A percentile compares a stretch with the other conserved stretches of the same genome.
phyloP scores from a whole-genome alignment of 2,113 vertebrate species.

The Phocoena sinus region DNA sequence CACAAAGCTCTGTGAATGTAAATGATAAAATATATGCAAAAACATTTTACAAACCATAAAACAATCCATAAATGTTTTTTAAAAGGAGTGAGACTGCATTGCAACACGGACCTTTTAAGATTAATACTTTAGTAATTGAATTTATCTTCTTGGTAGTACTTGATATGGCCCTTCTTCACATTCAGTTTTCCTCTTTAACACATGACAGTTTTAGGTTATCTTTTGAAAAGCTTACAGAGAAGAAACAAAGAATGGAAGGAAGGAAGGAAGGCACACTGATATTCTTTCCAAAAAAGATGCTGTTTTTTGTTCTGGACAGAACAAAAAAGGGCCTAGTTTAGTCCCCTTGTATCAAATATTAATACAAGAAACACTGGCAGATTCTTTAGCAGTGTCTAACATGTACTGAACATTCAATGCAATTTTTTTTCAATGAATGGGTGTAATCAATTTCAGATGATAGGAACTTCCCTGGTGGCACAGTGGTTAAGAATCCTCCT shows the following conservation, averaged over 20 bases:
- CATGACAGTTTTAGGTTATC: neutral
- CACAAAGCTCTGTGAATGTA: neutral
- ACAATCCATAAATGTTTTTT: neutral
- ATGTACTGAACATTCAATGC: neutral
- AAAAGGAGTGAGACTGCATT: neutral
- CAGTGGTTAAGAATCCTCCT: no score
- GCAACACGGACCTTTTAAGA: neutral
- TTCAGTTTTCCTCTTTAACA: neutral
- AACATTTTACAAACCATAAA: constrained; percentile 3
- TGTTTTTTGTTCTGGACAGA: neutral
- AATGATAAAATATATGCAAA: neutral
- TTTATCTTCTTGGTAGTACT: neutral
- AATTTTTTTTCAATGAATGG: neutral
- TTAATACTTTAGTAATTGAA: neutral
- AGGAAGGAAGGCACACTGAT: rapidly evolving
- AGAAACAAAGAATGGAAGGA: neutral
- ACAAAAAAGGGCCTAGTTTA: neutral
- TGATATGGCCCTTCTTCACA: neutral
- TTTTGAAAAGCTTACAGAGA: neutral
- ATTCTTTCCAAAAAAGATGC: neutral
- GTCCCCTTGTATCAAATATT: neutral
- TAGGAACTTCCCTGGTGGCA: neutral
- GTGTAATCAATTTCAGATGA: neutral
- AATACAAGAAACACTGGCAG: neutral
- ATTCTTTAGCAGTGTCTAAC: neutral